Percentiles rank a stretch among this genome's conserved stretches.
Evolutionary conservation across 2,113 vertebrate species (phyloP).

Genomic region (Hemibagrus wyckioides): DNA sequence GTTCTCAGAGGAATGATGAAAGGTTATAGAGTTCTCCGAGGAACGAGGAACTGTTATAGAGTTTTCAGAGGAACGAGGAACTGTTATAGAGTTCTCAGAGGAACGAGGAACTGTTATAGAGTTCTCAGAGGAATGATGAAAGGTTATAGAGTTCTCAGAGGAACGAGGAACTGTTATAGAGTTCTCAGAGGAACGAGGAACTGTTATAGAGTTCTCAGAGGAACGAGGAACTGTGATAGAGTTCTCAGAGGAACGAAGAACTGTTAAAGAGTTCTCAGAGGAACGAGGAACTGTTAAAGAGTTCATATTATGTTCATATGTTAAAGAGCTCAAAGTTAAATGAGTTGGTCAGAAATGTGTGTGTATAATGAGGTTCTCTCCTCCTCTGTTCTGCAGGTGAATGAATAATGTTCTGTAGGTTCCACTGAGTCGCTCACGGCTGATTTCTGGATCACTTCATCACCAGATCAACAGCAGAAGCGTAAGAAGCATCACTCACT

Average conservation of each 20-base stretch:
- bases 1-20: no score
- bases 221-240: not conserved
- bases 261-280: not conserved
- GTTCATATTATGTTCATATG: no score
- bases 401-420: conserved; percentile 20
- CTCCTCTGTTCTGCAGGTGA: conserved; percentile 17
- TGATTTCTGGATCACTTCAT: not conserved
- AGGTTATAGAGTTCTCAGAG: not conserved
- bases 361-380: not conserved
- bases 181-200: no score
- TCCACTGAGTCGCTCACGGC: not conserved
- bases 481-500: not conserved
- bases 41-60: no score
- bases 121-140: no score
- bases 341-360: not conserved
- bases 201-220: not conserved
- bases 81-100: not conserved
- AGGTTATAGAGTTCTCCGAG: not conserved
- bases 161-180: no score
- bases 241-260: no score
- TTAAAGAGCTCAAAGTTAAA: not conserved
- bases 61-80: no score
- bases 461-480: not conserved
- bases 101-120: no score
- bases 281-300: not conserved